A percentile compares a stretch with the other conserved stretches of the same genome.
Evolutionary conservation across 2,797 vertebrate species (phyloP).

Genomic region (Hybognathus amarus): DNA sequence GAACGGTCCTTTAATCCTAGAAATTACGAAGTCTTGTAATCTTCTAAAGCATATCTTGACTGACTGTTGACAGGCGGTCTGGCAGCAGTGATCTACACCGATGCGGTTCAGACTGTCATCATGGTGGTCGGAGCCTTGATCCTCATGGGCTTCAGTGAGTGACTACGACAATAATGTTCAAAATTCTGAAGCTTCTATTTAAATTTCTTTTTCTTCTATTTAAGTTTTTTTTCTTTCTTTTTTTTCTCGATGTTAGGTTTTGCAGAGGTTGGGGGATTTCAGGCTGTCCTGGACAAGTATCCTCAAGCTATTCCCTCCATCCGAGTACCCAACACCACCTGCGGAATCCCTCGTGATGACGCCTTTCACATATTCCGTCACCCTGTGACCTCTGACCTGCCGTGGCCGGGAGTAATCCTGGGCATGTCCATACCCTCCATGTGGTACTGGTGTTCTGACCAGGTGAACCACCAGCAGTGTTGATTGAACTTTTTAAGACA

Average conservation of each 20-base stretch:
- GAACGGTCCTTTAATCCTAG: neutral
- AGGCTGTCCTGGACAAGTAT: conserved; percentile 85
- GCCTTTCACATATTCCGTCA: conserved; percentile 94
- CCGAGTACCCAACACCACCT: conserved; percentile 85
- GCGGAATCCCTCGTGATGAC: conserved; percentile 88
- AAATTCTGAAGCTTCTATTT: neutral
- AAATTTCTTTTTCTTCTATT: no score
- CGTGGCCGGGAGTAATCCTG: conserved; percentile 92
- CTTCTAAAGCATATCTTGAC: neutral
- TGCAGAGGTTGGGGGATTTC: conserved; percentile 85
- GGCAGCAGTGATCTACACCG: conserved; percentile 97
- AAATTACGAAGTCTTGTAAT: neutral
- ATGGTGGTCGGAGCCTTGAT: conserved; percentile 89
- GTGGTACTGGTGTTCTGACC: conserved; percentile 99
- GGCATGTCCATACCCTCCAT: conserved; percentile 94
- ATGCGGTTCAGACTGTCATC: conserved; percentile 90
- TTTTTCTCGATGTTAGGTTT: conserved; percentile 79
- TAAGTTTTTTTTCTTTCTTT: neutral
- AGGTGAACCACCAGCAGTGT: conserved; percentile 77
- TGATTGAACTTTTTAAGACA: neutral
- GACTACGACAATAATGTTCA: neutral
- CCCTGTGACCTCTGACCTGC: conserved; percentile 89
- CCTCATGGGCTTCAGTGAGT: conserved; percentile 95
- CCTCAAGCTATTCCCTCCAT: conserved; percentile 81
- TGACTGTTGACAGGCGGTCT: conserved; percentile 84